Evolutionary conservation across 2,888 invertebrate genomes (phyloP), one percentile per base, ranked within the genome.

Genomic region (Melolontha melolontha): DNA sequence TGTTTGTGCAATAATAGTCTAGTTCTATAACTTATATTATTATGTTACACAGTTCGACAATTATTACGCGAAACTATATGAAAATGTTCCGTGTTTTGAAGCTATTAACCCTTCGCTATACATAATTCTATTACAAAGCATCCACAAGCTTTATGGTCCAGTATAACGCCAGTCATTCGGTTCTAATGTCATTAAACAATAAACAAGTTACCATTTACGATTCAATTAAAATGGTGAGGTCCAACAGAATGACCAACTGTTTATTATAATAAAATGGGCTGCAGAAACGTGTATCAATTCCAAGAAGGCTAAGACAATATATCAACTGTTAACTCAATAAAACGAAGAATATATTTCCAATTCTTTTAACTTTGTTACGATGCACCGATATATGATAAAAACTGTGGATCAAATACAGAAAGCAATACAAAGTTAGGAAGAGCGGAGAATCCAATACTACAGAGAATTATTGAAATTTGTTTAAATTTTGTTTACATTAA

Each of bases 121-220:
- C 12, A 29, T 51, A 51, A 51, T 51, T 51, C 29, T 6, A 51
- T 51, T 51, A 51, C 51, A 51, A 51, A 51, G 51, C 51, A 12
- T 12, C 51, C 51, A n/a, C n/a, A 2, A 51, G 27, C 14, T 51
- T 12, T 51, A 51, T 27, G 12, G 51, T 29, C 29, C 29, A 51
- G 51, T 27, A 12, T 27, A 51, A 29, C 27, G 12, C 29, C 27
- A 12, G 12, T 12, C 7, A 27, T 51, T 51, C 29, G 27, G 12
- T 2, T 8, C 29, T 51, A 51, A 34, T 34, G 34, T 34, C 29
- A 51, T 51, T 51, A 27, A n/a, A 51, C 12, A 29, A 22, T 29
- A 51, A 51, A 51, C 29, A 34, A 51, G 14, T 29, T 51, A 51
- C 34, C 34, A 34, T 51, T 51, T 51, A 51, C 51, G 27, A 51